Evolutionary conservation across 2,797 vertebrate genomes (phyloP).

Genomic region (Pempheris klunzingeri): DNA sequence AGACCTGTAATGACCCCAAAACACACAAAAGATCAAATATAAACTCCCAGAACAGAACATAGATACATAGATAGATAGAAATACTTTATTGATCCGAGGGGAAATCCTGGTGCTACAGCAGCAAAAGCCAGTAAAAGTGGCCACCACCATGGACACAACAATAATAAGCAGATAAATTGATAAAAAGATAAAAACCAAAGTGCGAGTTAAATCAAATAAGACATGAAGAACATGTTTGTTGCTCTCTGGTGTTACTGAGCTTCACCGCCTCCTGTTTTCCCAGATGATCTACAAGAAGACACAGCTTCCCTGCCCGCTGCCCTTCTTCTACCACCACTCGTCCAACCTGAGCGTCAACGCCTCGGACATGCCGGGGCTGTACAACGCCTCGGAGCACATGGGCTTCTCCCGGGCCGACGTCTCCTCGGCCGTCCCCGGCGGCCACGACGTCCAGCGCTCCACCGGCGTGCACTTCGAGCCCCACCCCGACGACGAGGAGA

Average conservation of each 20-base stretch:
- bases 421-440: constrained; percentile 71
- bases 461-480: constrained; percentile 84
- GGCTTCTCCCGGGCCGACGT: constrained; percentile 85
- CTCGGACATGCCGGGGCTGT: constrained; percentile 80
- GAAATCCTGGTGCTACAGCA: too few relatives aligned
- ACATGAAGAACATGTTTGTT: too few relatives aligned
- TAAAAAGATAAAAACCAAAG: too few relatives aligned
- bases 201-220: too few relatives aligned
- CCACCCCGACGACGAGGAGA: constrained; percentile 83
- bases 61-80: too few relatives aligned
- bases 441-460: constrained; percentile 63
- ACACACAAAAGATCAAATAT: too few relatives aligned
- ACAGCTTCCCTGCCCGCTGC: constrained; percentile 93
- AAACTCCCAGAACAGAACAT: too few relatives aligned
- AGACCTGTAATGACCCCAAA: too few relatives aligned
- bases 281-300: constrained; percentile 98
- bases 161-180: too few relatives aligned
- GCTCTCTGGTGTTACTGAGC: background rate
- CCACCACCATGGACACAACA: too few relatives aligned
- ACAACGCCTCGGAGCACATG: constrained; percentile 85
- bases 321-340: constrained; percentile 81
- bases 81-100: too few relatives aligned
- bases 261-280: background rate
- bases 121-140: too few relatives aligned
- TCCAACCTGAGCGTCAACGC: constrained; percentile 88